A percentile compares a stretch with the other conserved stretches of the same genome.
phyloP scores from a whole-genome alignment of 2,797 vertebrate species.

The Poeciliopsis presidionis region DNA sequence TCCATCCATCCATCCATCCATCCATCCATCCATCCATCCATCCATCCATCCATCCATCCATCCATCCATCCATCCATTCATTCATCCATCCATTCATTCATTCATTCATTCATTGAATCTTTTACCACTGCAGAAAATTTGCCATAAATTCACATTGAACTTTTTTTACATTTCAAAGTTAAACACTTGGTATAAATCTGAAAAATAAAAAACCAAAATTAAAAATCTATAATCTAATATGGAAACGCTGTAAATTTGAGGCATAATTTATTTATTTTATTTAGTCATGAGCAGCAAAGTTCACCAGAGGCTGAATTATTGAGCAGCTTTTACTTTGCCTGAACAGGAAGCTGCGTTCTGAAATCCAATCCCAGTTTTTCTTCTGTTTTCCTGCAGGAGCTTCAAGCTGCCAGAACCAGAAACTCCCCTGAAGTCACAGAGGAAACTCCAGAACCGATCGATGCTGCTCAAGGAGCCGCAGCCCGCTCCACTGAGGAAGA shows the following conservation, averaged over 20 bases:
- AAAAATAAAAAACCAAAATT: not conserved
- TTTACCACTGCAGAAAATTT: not conserved
- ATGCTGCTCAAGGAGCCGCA: slow-evolving; percentile 20
- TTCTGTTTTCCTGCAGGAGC: slow-evolving; percentile 29
- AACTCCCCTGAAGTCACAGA: not conserved
- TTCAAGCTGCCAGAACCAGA: slow-evolving; percentile 1
- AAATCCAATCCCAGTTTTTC: too few species aligned
- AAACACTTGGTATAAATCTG: not conserved
- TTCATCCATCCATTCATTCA: not conserved
- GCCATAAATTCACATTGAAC: not conserved
- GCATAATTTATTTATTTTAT: not conserved
- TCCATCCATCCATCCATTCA: not conserved
- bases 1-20: too few species aligned
- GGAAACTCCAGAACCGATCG: slow-evolving; percentile 23
- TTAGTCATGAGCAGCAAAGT: too few species aligned
- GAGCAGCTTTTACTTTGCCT: not conserved
- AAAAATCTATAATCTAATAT: not conserved
- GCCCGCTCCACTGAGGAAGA: slow-evolving; percentile 19
- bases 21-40: too few species aligned
- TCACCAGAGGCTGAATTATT: not conserved
- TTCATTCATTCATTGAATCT: not conserved
- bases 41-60: too few species aligned
- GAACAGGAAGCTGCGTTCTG: not conserved
- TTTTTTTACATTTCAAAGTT: not conserved
- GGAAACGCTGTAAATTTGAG: not conserved